Conservation (phyloP, 2,113 vertebrate species). For the Burhinus oedicnemus region DNA sequence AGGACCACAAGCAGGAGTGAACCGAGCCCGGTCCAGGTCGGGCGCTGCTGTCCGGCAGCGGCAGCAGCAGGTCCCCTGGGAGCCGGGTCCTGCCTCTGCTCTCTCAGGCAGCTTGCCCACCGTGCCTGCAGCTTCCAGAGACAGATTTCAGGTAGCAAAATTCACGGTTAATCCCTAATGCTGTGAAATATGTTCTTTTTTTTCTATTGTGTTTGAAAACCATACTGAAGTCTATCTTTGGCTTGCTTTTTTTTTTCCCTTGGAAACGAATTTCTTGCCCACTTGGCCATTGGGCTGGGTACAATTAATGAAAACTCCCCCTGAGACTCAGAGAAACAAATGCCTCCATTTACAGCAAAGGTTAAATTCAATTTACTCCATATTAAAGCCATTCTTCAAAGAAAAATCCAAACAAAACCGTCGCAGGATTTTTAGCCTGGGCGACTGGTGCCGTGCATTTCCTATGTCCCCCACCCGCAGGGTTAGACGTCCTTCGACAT, state of each 20-base stretch:
- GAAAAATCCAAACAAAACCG: not conserved
- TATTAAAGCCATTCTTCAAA: not conserved
- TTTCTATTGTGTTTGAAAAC: not conserved
- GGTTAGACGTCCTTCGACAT: not conserved
- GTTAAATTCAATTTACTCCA: not conserved
- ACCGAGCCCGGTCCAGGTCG: fast-evolving
- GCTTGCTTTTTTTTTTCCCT: not conserved
- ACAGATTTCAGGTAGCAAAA: not conserved
- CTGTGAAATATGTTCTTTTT: not conserved
- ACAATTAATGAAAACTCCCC: not conserved
- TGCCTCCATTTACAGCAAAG: not conserved
- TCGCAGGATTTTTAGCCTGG: not conserved
- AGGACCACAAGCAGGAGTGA: not conserved
- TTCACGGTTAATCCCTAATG: not conserved
- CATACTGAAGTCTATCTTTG: too few relatives aligned
- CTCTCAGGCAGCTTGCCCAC: not conserved
- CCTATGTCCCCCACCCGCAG: not conserved
- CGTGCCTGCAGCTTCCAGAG: not conserved
- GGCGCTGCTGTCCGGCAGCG: not conserved
- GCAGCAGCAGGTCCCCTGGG: fast-evolving
- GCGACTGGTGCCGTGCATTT: fast-evolving
- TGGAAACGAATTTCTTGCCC: not conserved
- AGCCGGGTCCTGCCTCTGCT: not conserved
- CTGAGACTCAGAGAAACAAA: not conserved
- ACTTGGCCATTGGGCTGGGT: not conserved